phyloP scores from a whole-genome alignment of 2,797 vertebrate species.

The Anableps anableps region DNA sequence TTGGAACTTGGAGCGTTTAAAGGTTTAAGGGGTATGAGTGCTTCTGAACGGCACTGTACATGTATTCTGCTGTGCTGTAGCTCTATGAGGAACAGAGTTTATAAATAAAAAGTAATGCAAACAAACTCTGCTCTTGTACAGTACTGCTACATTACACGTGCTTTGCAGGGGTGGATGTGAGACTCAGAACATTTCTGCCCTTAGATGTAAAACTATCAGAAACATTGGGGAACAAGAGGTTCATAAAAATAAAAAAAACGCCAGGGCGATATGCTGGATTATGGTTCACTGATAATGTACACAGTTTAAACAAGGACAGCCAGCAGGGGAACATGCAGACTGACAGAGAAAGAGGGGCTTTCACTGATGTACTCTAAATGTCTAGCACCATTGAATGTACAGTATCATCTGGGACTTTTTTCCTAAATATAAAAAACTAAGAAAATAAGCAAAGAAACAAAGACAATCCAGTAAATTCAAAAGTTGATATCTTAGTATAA shows the following conservation, averaged over 20 bases:
- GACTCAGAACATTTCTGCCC: conserved; percentile 49
- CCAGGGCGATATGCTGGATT: conserved; percentile 21
- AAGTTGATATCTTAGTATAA: too few species aligned
- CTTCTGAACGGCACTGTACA: background rate
- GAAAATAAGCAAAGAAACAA: too few species aligned
- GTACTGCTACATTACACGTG: conserved; percentile 34
- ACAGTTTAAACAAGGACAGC: conserved; percentile 29
- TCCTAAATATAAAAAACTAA: too few species aligned
- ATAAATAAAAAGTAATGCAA: conserved; percentile 2
- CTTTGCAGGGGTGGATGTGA: conserved; percentile 40
- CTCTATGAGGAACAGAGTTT: background rate
- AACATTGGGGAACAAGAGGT: conserved; percentile 11
- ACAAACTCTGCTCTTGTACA: conserved; percentile 5
- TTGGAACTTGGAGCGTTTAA: too few species aligned
- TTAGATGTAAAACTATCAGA: conserved; percentile 38
- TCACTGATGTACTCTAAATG: too few species aligned
- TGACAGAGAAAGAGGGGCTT: background rate
- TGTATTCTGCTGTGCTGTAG: background rate
- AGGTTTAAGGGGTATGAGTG: too few species aligned
- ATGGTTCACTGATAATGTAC: conserved; percentile 34
- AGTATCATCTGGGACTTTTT: too few species aligned
- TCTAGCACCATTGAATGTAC: too few species aligned
- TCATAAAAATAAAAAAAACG: conserved; percentile 22
- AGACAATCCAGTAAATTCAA: too few species aligned
- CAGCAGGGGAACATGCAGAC: conserved; percentile 6